phyloP scores from a whole-genome alignment of 2,113 vertebrate species.

The Hystrix brachyura region DNA sequence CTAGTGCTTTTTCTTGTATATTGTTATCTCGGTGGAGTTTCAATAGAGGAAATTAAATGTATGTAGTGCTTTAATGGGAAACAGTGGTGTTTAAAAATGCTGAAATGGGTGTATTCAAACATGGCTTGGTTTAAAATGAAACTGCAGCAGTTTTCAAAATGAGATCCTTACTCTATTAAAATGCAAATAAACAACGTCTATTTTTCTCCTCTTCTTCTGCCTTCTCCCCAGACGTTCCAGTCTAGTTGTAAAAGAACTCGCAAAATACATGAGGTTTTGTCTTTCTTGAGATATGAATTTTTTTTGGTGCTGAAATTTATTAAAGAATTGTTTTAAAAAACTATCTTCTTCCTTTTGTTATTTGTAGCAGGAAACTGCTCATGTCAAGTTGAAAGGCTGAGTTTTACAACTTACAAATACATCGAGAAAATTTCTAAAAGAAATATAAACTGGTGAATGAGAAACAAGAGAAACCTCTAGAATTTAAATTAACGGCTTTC shows the following conservation, averaged over 20 bases:
- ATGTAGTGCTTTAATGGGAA: constrained; percentile 75
- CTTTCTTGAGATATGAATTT: constrained; percentile 62
- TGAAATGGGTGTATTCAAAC: constrained; percentile 79
- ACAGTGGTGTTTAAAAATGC: constrained; percentile 82
- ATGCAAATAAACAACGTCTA: constrained; percentile 83
- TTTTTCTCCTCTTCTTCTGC: neutral
- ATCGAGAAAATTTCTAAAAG: neutral
- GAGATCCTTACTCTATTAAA: constrained; percentile 80
- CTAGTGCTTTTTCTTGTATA: neutral
- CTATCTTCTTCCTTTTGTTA: constrained; percentile 49
- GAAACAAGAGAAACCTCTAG: neutral
- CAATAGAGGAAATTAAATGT: constrained; percentile 80
- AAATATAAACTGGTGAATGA: neutral
- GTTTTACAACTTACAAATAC: constrained; percentile 39
- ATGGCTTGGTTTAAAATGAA: constrained; percentile 77
- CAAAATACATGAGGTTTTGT: constrained; percentile 69
- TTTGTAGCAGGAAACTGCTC: constrained; percentile 23
- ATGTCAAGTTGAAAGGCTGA: constrained; percentile 56
- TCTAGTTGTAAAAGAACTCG: constrained; percentile 69
- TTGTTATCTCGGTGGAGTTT: constrained; percentile 74
- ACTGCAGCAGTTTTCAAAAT: constrained; percentile 78
- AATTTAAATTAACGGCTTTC: constrained; percentile 49
- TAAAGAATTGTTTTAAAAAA: constrained; percentile 65
- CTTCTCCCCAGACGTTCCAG: neutral
- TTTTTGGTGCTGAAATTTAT: constrained; percentile 66